Percentiles rank a stretch among this genome's conserved stretches.
Evolutionary conservation across 2,113 vertebrate genomes (phyloP).

Genomic region (Sinocyclocheilus grahami): DNA sequence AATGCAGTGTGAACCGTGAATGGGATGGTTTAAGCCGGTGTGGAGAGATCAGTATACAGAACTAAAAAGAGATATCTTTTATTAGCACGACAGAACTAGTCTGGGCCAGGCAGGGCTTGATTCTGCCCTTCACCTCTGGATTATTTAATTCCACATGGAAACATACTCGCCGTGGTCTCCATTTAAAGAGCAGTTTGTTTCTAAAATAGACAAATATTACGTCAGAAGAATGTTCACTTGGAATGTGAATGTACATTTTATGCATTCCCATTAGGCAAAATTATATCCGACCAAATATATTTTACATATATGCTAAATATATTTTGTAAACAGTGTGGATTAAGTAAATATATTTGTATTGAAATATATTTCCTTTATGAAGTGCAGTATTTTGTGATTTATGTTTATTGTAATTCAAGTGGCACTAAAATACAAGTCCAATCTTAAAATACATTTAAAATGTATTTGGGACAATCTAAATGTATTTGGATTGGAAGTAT

Average conservation of each 20-base stretch:
- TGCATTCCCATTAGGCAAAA: neutral
- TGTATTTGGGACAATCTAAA: neutral
- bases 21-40: slow-evolving; percentile 72
- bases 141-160: slow-evolving; percentile 15
- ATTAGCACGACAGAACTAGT: slow-evolving; percentile 70
- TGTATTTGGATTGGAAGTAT: neutral
- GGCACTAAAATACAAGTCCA: neutral
- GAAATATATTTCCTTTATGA: neutral
- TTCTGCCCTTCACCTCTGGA: slow-evolving; percentile 16
- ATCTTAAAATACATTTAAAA: neutral
- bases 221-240: neutral
- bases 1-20: slow-evolving; percentile 78
- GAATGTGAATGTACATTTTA: neutral
- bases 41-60: slow-evolving; percentile 71
- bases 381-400: neutral
- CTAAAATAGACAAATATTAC: neutral
- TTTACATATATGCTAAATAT: neutral
- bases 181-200: neutral
- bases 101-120: slow-evolving; percentile 60
- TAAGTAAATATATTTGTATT: neutral
- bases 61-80: slow-evolving; percentile 74
- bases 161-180: neutral
- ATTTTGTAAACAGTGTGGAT: neutral
- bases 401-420: neutral
- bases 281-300: neutral